Evolutionary conservation across 1,140 invertebrate genomes (phyloP), one percentile per base, ranked within the genome.

Genomic region (Diorhabda elongata): DNA sequence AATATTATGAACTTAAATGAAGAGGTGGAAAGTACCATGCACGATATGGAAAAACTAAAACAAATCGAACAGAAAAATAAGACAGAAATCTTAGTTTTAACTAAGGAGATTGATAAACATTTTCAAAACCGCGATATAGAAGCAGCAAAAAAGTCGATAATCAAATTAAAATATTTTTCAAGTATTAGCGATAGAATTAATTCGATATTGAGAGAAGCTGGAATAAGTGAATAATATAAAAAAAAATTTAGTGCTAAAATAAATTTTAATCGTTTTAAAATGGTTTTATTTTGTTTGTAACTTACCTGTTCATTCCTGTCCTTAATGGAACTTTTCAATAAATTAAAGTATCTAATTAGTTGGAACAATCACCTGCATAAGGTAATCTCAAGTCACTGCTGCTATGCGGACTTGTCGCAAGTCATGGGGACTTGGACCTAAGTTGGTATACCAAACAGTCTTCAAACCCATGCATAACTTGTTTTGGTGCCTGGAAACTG

Each of bases 1-100:
- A 84, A 89, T 79, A 91, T 97, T 66, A 94, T 97, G 93, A 92
- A 95, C 78, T 85, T 89, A 47, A 96, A 96, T 84, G 95, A 97
- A 83, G 86, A 91, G 81, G 85, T 91, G 62, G 89, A 91, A 80
- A 85, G 86, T 68, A 83, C 87, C 6, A 43, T 44, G n/a, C 78
- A 83, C 60, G 80, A 87, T 67, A 82, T 83, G 71, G 81, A 87
- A 56, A 84, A 90, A 80, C 81, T 93, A n/a, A 80, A 85, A 58
- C 74, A 82, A 69, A 82, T 92, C 42, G 83, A 88, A 75, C 70
- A 84, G 61, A 84, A 88, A 75, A 90, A 92, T 74, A 84, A 86
- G 73, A 68, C 78, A 61, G 79, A 84, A 7, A 76, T 92, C 6
- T 79, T 85, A 26, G 74, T 77, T 66, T 81, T 90, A 65, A 80